phyloP scores from a whole-genome alignment of 2,797 vertebrate genomes.

The Chelidonichthys spinosus region DNA sequence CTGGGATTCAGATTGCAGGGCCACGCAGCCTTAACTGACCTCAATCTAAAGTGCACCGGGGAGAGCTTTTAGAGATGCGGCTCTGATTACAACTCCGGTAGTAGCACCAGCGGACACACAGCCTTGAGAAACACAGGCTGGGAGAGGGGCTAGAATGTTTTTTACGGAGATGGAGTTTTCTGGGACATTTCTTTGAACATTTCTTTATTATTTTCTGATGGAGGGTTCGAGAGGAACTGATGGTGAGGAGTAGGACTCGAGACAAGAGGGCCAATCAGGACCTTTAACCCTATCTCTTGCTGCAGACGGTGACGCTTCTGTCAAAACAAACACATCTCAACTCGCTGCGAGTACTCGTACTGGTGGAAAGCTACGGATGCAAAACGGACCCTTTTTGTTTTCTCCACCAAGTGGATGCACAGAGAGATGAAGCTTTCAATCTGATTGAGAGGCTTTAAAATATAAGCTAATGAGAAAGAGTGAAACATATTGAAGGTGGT shows the following conservation, averaged over 20 bases:
- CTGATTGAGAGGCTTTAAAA: constrained; percentile 65
- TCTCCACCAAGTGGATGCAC: constrained; percentile 7
- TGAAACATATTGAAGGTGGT: constrained; percentile 42
- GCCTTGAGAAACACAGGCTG: constrained; percentile 36
- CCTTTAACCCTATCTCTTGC: neutral
- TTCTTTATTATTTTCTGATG: neutral
- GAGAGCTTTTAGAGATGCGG: constrained; percentile 66
- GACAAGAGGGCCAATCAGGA: neutral
- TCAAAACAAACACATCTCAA: constrained; percentile 17
- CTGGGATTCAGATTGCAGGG: constrained; percentile 53
- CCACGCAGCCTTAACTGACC: constrained; percentile 69
- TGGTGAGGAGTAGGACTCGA: neutral
- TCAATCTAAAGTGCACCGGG: constrained; percentile 70
- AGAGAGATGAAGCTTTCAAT: constrained; percentile 38
- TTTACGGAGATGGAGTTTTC: constrained; percentile 15
- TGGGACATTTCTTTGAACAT: neutral
- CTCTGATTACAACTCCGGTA: constrained; percentile 58
- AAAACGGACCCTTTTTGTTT: constrained; percentile 21
- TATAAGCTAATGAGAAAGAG: constrained; percentile 63
- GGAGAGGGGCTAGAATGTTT: constrained; percentile 11
- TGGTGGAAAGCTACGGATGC: constrained; percentile 1
- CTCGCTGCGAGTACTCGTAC: constrained; percentile 2
- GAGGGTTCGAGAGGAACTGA: constrained; percentile 12
- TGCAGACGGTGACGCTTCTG: neutral
- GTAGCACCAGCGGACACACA: constrained; percentile 20